phyloP scores from a whole-genome alignment of 1,140 invertebrate genomes.

The Chymomyza costata region DNA sequence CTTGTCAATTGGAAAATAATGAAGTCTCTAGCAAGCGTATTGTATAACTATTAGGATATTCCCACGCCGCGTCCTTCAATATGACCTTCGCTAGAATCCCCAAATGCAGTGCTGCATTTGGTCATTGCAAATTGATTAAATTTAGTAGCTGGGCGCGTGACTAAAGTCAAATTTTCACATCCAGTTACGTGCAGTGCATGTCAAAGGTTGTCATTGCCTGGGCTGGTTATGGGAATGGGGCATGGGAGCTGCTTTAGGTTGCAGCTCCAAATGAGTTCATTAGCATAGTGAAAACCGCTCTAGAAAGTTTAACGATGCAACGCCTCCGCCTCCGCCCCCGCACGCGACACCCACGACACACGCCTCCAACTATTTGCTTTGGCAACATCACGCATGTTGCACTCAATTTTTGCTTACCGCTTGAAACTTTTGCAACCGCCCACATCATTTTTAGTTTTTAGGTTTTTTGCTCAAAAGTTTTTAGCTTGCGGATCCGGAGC shows the following conservation, averaged over 20 bases:
- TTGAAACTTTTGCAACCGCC: not conserved
- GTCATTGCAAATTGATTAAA: constrained; percentile 56
- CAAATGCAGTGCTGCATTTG: constrained; percentile 38
- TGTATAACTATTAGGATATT: constrained; percentile 32
- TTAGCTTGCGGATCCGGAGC: not conserved
- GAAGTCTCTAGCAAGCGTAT: constrained; percentile 45
- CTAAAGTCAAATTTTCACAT: constrained; percentile 11
- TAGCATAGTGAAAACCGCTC: too few species aligned
- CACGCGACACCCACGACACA: too few species aligned
- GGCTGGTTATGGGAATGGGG: too few species aligned
- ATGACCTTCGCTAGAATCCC: too few species aligned
- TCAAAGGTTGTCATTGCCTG: constrained; percentile 21
- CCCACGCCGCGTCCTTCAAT: constrained; percentile 10
- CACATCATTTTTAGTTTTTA: constrained; percentile 3
- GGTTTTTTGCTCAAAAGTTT: constrained; percentile 22
- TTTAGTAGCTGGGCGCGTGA: constrained; percentile 59
- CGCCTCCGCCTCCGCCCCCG: too few species aligned
- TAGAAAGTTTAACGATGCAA: too few species aligned
- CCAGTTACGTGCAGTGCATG: constrained; percentile 33
- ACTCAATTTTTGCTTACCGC: too few species aligned
- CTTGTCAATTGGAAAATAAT: constrained; percentile 69
- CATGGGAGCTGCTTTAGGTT: too few species aligned
- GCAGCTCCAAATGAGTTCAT: too few species aligned
- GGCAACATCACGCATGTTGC: too few species aligned
- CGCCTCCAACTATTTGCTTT: too few species aligned